Base-by-base conservation (phyloP, 2,797 vertebrate species). In the Alfaro cultratus region DNA sequence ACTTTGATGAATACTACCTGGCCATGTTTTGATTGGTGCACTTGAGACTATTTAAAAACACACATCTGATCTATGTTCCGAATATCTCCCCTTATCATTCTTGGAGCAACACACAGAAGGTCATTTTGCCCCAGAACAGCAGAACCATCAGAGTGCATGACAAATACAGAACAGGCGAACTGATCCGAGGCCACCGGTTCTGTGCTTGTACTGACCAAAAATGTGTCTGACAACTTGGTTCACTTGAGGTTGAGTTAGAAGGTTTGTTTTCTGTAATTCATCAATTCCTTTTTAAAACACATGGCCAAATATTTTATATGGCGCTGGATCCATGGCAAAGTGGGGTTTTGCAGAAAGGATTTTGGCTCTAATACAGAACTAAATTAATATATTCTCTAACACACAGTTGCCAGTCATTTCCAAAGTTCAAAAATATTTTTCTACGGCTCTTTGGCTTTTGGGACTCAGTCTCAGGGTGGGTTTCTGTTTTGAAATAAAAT, bases 21-120 rank as follows among this genome's bases (percentile, higher is more conserved):
- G 43, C 53, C 8, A 16, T 89, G 80, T 91, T 92, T 90, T 87
- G 55, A 89, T 79, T 85, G 73, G 74, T 85, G 75, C 86, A 85
- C 86, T 88, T 81, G 85, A 91, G 83, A 87, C 79, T 82, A 57
- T 87, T 36, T 88, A 74, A 86, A 90, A 89, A 89, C 68, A 84
- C 1, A 15, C 79, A 75, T 83, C 74, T 75, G 75, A 90, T 80
- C 16, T 43, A 77, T 75, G 60, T 26, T 68, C 31, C 73, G 77
- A 53, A 43, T 75, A 62, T 74, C 76, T 41, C 10, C 57, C 78
- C 73, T 79, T 53, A 73, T 84, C 46, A 80, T 55, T 91, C 71
- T 80, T 41, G 72, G 21, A 0, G 75, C 8, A 83, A 74, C 64
- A 47, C 77, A 73, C 70, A 77, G 71, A 78, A 67, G 70, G 74